Evolutionary conservation across 64 coral and sea anemone species (phyloP).

Genomic region (Trachythela sp.): DNA sequence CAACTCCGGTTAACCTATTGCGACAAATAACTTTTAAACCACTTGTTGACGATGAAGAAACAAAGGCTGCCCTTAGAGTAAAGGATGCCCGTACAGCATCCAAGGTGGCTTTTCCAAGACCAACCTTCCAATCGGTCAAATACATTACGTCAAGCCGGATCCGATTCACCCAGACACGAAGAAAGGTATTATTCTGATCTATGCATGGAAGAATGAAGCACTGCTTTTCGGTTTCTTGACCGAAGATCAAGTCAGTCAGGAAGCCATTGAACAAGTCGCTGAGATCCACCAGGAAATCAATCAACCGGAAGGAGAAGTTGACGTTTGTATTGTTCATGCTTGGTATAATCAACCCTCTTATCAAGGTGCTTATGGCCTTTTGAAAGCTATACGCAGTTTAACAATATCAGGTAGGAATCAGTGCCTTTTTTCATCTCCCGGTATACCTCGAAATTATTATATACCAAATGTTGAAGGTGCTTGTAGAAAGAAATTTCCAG

Average conservation of each 20-base stretch:
- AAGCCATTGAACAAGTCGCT: slow-evolving; percentile 35
- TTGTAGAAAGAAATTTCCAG: too few species aligned
- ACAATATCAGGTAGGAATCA: background rate
- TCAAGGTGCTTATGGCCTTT: background rate
- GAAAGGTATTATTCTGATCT: slow-evolving; percentile 43
- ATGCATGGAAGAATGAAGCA: slow-evolving; percentile 38
- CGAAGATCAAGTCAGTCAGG: background rate
- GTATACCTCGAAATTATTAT: too few species aligned
- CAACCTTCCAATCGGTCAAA: slow-evolving; percentile 49
- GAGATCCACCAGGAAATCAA: slow-evolving; percentile 35
- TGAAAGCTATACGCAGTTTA: background rate
- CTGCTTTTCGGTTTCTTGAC: slow-evolving; percentile 40
- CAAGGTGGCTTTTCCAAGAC: slow-evolving; percentile 49
- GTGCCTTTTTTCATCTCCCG: too few species aligned
- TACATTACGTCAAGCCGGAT: slow-evolving; percentile 26
- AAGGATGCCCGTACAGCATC: background rate
- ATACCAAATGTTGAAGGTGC: too few species aligned
- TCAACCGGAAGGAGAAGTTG: background rate
- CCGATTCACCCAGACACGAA: background rate
- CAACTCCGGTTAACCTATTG: slow-evolving; percentile 32
- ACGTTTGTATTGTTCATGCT: background rate
- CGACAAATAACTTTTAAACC: slow-evolving; percentile 32
- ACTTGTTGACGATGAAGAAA: background rate
- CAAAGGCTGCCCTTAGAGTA: background rate
- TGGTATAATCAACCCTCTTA: background rate